Evolutionary conservation across 2,888 invertebrate species (phyloP).

Genomic region (Conchocele bisecta): DNA sequence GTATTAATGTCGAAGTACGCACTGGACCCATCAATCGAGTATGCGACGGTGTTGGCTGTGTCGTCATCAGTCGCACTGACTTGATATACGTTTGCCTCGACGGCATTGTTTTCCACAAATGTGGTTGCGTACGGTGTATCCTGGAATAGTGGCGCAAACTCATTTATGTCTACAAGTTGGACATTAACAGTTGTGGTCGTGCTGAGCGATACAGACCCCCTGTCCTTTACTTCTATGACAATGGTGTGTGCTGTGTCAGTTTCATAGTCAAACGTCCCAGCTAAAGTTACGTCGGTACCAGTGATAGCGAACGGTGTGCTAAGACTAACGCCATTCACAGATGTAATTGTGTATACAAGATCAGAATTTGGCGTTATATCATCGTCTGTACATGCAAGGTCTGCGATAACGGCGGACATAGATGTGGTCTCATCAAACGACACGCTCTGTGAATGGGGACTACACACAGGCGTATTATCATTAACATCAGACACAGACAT

Average conservation of each 20-base stretch:
- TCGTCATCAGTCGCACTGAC: conserved; percentile 66
- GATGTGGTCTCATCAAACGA: conserved; percentile 51
- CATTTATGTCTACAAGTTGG: conserved; percentile 68
- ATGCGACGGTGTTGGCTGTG: conserved; percentile 54
- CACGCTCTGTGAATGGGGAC: conserved; percentile 54
- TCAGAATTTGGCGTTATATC: conserved; percentile 61
- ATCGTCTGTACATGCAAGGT: conserved; percentile 62
- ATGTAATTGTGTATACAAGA: conserved; percentile 54
- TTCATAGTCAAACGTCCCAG: conserved; percentile 44
- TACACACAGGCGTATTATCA: conserved; percentile 68
- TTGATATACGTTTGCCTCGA: conserved; percentile 51
- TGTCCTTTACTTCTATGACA: conserved; percentile 30
- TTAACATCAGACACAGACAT: conserved; percentile 66
- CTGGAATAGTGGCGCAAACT: conserved; percentile 67
- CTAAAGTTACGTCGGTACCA: conserved; percentile 55
- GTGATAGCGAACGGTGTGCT: conserved; percentile 57
- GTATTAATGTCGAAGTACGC: conserved; percentile 58
- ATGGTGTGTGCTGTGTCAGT: conserved; percentile 29
- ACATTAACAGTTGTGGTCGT: conserved; percentile 44
- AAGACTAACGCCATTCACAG: conserved; percentile 54
- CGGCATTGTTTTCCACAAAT: conserved; percentile 53
- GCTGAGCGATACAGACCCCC: conserved; percentile 30
- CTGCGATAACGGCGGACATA: conserved; percentile 46
- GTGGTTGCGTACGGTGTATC: conserved; percentile 50
- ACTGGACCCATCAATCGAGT: conserved; percentile 50